Percentiles rank a stretch among this genome's conserved stretches.
Evolutionary conservation across 2,113 vertebrate genomes (phyloP).

Genomic region (Capra hircus): DNA sequence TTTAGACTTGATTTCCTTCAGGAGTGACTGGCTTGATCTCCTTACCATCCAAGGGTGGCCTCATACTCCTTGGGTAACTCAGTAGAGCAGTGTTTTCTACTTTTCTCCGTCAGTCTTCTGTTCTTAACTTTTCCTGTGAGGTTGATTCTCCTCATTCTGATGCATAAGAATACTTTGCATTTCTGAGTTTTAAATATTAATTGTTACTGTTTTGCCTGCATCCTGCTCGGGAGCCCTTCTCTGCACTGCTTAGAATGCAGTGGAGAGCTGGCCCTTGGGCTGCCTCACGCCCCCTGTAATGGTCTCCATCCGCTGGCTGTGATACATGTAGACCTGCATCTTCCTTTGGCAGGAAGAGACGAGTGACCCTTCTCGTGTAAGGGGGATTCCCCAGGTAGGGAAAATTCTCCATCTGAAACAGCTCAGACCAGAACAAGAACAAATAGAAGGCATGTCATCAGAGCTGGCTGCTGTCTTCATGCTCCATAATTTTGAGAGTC

Average conservation of each 20-base stretch:
- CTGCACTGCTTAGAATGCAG: not conserved
- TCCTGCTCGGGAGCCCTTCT: not conserved
- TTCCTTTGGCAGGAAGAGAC: not conserved
- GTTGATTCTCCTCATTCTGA: not conserved
- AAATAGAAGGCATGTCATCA: not conserved
- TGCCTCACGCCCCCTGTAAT: not conserved
- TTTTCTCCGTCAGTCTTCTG: not conserved
- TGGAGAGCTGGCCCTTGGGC: not conserved
- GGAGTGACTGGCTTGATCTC: not conserved
- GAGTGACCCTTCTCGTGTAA: not conserved
- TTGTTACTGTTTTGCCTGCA: not conserved
- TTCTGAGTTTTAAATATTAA: not conserved
- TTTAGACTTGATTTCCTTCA: not conserved
- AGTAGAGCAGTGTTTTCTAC: not conserved
- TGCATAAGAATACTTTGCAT: not conserved
- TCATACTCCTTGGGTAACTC: not conserved
- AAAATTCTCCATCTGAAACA: not conserved
- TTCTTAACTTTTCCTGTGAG: not conserved
- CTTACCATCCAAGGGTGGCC: not conserved
- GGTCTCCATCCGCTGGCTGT: not conserved
- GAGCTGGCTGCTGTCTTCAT: not conserved
- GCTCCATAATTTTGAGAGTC: rapidly evolving
- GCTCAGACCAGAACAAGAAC: too few relatives aligned
- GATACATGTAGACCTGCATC: not conserved
- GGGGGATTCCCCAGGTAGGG: not conserved